Evolutionary conservation across 2,888 invertebrate genomes (phyloP).

Genomic region (Smittia aterrima): DNA sequence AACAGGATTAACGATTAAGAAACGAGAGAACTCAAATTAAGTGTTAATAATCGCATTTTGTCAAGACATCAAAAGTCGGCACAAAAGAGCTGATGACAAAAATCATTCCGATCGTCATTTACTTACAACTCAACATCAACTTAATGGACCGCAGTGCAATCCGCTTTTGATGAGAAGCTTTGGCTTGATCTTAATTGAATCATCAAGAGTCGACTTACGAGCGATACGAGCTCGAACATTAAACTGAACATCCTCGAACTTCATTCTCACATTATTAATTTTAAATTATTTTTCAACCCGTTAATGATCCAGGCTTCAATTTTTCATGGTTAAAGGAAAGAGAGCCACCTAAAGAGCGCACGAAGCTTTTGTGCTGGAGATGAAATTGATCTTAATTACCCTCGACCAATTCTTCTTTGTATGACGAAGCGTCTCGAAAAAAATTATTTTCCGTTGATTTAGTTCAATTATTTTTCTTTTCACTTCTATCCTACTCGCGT

Average conservation of each 20-base stretch:
- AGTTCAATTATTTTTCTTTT: neutral
- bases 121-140: no score
- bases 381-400: conserved; percentile 2
- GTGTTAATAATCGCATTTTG: conserved; percentile 1
- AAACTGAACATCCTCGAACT: neutral
- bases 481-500: neutral
- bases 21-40: neutral
- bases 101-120: neutral
- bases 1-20: neutral
- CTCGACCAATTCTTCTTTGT: neutral
- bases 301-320: neutral
- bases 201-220: neutral
- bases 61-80: neutral
- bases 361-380: neutral
- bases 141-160: neutral
- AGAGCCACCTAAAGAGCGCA: neutral
- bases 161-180: neutral
- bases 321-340: neutral
- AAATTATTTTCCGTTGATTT: neutral
- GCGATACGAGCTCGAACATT: neutral
- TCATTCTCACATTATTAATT: neutral
- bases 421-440: neutral
- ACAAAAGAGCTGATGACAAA: neutral
- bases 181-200: neutral
- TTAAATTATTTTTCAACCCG: neutral